Conservation (phyloP, 1,140 invertebrate genomes). For the Megalopta genalis region DNA sequence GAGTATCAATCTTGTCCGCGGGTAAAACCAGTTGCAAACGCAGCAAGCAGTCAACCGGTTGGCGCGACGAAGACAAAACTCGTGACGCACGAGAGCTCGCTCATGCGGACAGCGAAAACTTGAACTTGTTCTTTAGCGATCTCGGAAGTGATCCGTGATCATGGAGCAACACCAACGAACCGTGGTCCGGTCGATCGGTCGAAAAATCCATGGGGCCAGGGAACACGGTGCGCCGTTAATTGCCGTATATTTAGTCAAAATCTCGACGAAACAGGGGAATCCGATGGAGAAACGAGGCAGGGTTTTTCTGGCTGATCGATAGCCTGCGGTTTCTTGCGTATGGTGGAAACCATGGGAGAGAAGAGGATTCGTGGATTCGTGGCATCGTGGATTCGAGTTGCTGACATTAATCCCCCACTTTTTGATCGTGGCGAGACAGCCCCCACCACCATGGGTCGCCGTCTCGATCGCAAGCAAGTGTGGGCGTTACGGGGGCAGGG, state of each 20-base stretch:
- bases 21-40: not conserved
- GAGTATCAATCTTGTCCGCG: no score
- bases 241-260: no score
- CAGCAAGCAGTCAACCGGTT: not conserved
- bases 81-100: not conserved
- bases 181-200: not conserved
- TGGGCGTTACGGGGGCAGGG: slow-evolving; percentile 64
- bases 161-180: slow-evolving; percentile 15
- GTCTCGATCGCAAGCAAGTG: slow-evolving; percentile 20
- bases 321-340: not conserved
- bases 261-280: no score
- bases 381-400: not conserved
- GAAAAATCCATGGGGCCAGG: not conserved
- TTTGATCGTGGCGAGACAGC: not conserved
- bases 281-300: not conserved
- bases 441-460: slow-evolving; percentile 22
- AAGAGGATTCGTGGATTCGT: slow-evolving; percentile 1
- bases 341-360: not conserved
- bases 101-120: slow-evolving; percentile 8
- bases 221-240: no score
- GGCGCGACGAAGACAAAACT: not conserved
- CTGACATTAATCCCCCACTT: slow-evolving; percentile 30
- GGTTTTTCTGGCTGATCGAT: slow-evolving; percentile 6
- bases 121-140: not conserved
- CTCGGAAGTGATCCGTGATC: not conserved